phyloP scores from a whole-genome alignment of 2,888 invertebrate species.

The Drosophila diplacantha region DNA sequence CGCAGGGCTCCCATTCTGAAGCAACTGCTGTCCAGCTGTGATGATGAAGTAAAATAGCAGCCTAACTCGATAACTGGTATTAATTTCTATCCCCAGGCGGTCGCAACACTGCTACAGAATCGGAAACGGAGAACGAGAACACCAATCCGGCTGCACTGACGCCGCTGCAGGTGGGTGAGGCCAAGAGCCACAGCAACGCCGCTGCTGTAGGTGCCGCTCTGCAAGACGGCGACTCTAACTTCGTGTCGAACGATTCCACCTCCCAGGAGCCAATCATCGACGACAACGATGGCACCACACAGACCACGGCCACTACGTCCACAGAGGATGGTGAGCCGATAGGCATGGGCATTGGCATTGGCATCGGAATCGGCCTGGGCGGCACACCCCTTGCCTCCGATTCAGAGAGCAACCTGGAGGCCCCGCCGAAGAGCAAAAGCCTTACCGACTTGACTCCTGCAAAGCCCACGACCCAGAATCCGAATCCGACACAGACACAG shows the following conservation, averaged over 20 bases:
- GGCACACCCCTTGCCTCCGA: slow-evolving; percentile 79
- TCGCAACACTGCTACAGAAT: slow-evolving; percentile 69
- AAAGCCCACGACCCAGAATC: slow-evolving; percentile 22
- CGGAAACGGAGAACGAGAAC: slow-evolving; percentile 72
- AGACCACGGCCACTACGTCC: slow-evolving; percentile 79
- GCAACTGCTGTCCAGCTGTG: not conserved
- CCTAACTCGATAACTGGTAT: not conserved
- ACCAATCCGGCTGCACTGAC: slow-evolving; percentile 66
- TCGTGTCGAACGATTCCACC: slow-evolving; percentile 76
- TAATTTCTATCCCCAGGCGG: slow-evolving; percentile 45
- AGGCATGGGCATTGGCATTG: slow-evolving; percentile 31
- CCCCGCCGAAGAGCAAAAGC: slow-evolving; percentile 78
- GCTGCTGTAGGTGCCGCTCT: slow-evolving; percentile 43
- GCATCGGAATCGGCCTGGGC: slow-evolving; percentile 19
- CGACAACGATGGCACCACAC: slow-evolving; percentile 78
- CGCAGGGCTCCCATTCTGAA: not conserved
- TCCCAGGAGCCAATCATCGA: slow-evolving; percentile 75
- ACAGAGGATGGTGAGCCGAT: slow-evolving; percentile 59
- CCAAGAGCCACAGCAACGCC: slow-evolving; percentile 48
- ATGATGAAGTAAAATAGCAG: not conserved
- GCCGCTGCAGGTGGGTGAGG: slow-evolving; percentile 39
- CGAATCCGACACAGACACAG: slow-evolving; percentile 10
- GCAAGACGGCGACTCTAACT: slow-evolving; percentile 75
- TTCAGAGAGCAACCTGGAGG: slow-evolving; percentile 87
- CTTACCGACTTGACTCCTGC: slow-evolving; percentile 19